These are phyloP conservation scores for Camponotus fellah DNA, from an alignment of 2,888 invertebrate species.

Conservation along the genomic window DNA sequence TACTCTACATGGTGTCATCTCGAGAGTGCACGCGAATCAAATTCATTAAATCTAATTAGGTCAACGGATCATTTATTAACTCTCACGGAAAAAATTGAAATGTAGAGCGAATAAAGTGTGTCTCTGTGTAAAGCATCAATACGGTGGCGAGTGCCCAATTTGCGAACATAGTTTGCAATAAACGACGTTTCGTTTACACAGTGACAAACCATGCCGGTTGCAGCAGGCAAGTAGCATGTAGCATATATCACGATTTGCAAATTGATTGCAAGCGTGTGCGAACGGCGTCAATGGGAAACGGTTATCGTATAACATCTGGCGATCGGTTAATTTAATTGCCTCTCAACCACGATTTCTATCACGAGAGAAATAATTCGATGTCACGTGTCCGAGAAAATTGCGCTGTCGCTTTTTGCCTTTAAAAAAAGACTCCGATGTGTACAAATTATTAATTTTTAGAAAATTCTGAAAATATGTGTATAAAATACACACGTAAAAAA, in stretches of 20 bases:
- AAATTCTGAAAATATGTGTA: background rate
- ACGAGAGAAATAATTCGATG: slow-evolving; percentile 10
- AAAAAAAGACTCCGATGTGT: background rate
- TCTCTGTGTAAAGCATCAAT: slow-evolving; percentile 36
- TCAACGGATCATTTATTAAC: slow-evolving; percentile 51
- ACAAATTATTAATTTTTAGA: slow-evolving; percentile 6
- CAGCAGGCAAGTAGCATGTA: background rate
- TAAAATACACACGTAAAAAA: background rate
- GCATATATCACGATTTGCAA: slow-evolving; percentile 23
- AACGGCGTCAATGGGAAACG: slow-evolving; percentile 27
- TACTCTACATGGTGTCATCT: background rate
- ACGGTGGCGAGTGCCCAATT: slow-evolving; percentile 55
- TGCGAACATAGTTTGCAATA: slow-evolving; percentile 42
- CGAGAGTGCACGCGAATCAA: background rate
- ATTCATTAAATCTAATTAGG: slow-evolving; percentile 50
- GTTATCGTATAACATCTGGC: slow-evolving; percentile 30
- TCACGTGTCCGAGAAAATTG: slow-evolving; percentile 18
- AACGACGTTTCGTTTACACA: slow-evolving; percentile 20
- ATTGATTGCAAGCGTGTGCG: slow-evolving; percentile 19
- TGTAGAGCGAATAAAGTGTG: background rate
- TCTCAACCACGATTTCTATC: slow-evolving; percentile 40
- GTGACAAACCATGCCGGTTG: background rate
- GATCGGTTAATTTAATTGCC: slow-evolving; percentile 46
- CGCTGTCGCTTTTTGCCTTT: background rate
- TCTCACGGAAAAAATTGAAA: slow-evolving; percentile 44